Conservation (phyloP, 2,113 vertebrate genomes). For the Brachyhypopomus occidentalis region DNA sequence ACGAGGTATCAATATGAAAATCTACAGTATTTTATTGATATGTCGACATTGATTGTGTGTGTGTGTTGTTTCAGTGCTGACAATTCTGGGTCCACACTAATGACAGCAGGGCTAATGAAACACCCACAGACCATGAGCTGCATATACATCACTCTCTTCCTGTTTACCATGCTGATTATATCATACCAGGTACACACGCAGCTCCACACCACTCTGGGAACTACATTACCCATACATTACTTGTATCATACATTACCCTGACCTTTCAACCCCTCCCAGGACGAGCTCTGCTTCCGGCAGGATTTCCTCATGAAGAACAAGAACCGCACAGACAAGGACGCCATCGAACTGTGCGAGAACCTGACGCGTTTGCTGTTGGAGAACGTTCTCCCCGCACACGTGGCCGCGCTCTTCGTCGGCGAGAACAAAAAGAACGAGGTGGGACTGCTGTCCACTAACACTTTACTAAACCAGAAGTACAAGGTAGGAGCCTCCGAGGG, state of each 20-base stretch:
- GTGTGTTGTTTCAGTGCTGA: constrained; percentile 31
- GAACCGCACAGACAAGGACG: constrained; percentile 92
- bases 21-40: no score
- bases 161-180: constrained; percentile 86
- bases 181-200: constrained; percentile 82
- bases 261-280: constrained; percentile 67
- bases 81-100: neutral
- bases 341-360: constrained; percentile 96
- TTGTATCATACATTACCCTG: neutral
- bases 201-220: neutral
- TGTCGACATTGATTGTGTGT: neutral
- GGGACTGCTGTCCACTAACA: constrained; percentile 54
- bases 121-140: constrained; percentile 79
- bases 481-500: constrained; percentile 55
- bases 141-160: constrained; percentile 90
- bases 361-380: constrained; percentile 95
- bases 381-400: constrained; percentile 94
- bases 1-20: no score
- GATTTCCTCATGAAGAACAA: constrained; percentile 95
- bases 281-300: constrained; percentile 89
- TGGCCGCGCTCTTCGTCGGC: constrained; percentile 92
- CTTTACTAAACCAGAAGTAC: constrained; percentile 61
- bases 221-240: neutral
- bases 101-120: constrained; percentile 69
- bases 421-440: constrained; percentile 96